A percentile compares a stretch with the other conserved stretches of the same genome.
Evolutionary conservation across 2,888 invertebrate genomes (phyloP).

Genomic region (Pollenia angustigena): DNA sequence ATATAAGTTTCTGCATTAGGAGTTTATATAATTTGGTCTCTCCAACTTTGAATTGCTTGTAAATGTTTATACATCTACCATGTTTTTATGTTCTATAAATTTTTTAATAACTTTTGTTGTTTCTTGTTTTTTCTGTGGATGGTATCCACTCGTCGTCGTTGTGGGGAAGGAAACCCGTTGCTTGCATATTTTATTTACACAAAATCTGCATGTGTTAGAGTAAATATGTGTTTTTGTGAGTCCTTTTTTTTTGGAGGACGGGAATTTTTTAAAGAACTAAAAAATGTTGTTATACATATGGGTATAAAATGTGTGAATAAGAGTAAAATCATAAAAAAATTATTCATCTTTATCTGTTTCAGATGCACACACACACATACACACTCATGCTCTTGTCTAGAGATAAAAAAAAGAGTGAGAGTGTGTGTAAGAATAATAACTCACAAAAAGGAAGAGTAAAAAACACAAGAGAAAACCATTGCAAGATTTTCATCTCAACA

Average conservation of each 20-base stretch:
- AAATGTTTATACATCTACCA: not conserved
- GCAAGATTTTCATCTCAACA: conserved; percentile 36
- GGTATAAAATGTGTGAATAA: not conserved
- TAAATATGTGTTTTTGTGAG: conserved; percentile 18
- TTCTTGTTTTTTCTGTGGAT: not conserved
- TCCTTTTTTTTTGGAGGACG: not conserved
- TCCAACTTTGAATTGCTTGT: too few relatives aligned
- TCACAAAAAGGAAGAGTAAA: not conserved
- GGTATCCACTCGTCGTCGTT: conserved; percentile 1
- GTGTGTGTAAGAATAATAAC: conserved; percentile 3
- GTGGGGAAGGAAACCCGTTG: not conserved
- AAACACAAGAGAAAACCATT: not conserved
- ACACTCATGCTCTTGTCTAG: not conserved
- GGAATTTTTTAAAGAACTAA: not conserved
- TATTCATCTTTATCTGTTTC: not conserved
- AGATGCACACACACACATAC: not conserved
- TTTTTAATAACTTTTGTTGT: conserved; percentile 17
- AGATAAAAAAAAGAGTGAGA: not conserved
- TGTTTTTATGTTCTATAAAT: conserved; percentile 8
- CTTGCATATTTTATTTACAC: conserved; percentile 32
- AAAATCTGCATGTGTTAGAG: conserved; percentile 46
- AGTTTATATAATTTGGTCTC: too few relatives aligned
- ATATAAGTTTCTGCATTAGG: too few relatives aligned
- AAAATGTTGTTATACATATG: not conserved
- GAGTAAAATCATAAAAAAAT: conserved; percentile 17